Conservation (phyloP, 2,113 vertebrate species). For the Jaculus jaculus region DNA sequence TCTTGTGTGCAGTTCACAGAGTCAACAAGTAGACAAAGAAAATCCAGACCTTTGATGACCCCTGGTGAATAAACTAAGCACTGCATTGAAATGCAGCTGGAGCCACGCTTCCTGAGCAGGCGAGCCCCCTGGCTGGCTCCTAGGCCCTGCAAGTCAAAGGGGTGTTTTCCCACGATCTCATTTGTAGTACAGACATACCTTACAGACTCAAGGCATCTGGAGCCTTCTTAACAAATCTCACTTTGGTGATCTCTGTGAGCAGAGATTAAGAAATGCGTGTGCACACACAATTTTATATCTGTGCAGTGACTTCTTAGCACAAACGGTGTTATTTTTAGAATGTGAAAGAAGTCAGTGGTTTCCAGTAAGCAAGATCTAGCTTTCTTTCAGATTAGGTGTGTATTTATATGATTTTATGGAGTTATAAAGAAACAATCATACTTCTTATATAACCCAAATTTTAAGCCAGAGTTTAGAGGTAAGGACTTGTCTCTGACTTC, state of each 20-base stretch:
- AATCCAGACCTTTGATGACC: slow-evolving; percentile 91
- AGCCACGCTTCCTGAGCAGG: slow-evolving; percentile 44
- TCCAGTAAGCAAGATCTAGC: background rate
- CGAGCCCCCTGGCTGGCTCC: background rate
- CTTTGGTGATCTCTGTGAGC: background rate
- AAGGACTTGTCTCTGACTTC: slow-evolving; percentile 11
- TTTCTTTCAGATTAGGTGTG: slow-evolving; percentile 41
- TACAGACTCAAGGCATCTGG: background rate
- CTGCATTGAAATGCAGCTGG: slow-evolving; percentile 83
- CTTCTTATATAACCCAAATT: slow-evolving; percentile 32
- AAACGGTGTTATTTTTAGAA: background rate
- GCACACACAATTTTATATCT: background rate
- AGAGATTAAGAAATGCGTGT: background rate
- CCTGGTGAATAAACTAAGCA: slow-evolving; percentile 90
- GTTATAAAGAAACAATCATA: background rate
- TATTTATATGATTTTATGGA: slow-evolving; percentile 17
- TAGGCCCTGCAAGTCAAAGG: slow-evolving; percentile 14
- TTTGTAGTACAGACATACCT: background rate
- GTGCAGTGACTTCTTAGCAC: background rate
- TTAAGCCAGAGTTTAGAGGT: background rate
- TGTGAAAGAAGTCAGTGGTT: background rate
- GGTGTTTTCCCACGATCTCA: background rate
- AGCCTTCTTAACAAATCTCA: slow-evolving; percentile 16
- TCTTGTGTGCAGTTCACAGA: slow-evolving; percentile 51
- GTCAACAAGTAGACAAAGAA: slow-evolving; percentile 85